Base-by-base conservation (phyloP, 2,888 invertebrate genomes). In the Erebia ligea region DNA sequence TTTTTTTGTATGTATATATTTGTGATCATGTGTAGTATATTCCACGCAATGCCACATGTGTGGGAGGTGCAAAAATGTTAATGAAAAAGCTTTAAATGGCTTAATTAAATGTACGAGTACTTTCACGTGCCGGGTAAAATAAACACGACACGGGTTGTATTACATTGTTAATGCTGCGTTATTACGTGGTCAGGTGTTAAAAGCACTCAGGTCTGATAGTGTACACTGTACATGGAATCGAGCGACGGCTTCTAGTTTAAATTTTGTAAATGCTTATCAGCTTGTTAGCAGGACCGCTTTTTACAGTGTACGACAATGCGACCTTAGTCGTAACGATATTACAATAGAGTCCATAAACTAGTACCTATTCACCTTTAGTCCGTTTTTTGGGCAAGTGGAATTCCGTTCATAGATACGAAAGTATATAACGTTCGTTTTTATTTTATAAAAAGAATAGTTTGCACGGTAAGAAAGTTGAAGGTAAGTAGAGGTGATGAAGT, bases 201-300 rank as follows among this genome's bases (percentile, higher is more conserved):
- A 83, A 84, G 82, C 81, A 78, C 80, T 81, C 67, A 58, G 78
- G 83, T 78, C 76, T 81, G 83, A 45, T 86, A 86, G 19, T 21
- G 48, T 67, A 56, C 65, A 19, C 19, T 66, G 56, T 56, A 58
- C 67, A 42, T 42, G 58, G 45, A 48, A 81, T 84, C 81, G 75
- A 74, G 79, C 75, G 77, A 77, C 75, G 79, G 76, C 79, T 81
- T 82, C 82, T 80, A 85, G 87, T 88, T 89, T 85, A 89, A 34
- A 89, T 89, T 87, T 89, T 90, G 87, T 88, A 87, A 87, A 89
- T 84, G 86, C 88, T 19, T 88, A 87, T 88, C 88, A 87, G 81
- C 77, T 76, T 61, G 61, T 63, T 77, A 76, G 76, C 69, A 25
- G 52, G 17, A 8, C 34, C 0, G 54, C 10, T 34, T 52, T 48